Evolutionary conservation across 2,888 invertebrate genomes (phyloP).

Genomic region (Pandemis heparana): DNA sequence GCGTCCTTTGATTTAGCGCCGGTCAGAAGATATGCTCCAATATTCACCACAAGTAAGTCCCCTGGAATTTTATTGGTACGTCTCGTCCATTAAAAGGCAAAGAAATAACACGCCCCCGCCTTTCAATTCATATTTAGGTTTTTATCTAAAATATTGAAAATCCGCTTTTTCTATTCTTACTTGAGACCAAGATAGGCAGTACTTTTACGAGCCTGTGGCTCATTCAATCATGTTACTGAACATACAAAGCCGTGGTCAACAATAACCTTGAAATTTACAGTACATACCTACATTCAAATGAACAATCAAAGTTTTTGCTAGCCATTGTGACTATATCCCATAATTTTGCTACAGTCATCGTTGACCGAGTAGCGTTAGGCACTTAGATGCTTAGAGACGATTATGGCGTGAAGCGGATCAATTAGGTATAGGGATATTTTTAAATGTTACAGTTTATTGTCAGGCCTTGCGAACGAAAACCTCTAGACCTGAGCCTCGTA

Average conservation of each 20-base stretch:
- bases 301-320: slow-evolving; percentile 6
- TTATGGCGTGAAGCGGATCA: not conserved
- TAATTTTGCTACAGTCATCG: slow-evolving; percentile 5
- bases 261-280: not conserved
- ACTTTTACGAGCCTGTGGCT: no score
- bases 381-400: not conserved
- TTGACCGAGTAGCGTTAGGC: slow-evolving; percentile 1
- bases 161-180: no score
- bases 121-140: no score
- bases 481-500: not conserved
- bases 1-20: no score
- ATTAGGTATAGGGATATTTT: not conserved
- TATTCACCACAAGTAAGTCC: no score
- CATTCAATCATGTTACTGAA: not conserved
- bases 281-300: not conserved
- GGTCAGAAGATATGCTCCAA: no score
- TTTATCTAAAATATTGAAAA: no score
- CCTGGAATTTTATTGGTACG: no score
- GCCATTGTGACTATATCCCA: slow-evolving; percentile 3
- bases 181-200: no score
- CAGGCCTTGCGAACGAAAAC: not conserved
- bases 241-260: not conserved
- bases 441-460: not conserved
- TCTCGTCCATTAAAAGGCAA: no score
- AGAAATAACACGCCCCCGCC: no score